Conservation (phyloP, 2,113 vertebrate genomes). For the Cephalopholis sonnerati region DNA sequence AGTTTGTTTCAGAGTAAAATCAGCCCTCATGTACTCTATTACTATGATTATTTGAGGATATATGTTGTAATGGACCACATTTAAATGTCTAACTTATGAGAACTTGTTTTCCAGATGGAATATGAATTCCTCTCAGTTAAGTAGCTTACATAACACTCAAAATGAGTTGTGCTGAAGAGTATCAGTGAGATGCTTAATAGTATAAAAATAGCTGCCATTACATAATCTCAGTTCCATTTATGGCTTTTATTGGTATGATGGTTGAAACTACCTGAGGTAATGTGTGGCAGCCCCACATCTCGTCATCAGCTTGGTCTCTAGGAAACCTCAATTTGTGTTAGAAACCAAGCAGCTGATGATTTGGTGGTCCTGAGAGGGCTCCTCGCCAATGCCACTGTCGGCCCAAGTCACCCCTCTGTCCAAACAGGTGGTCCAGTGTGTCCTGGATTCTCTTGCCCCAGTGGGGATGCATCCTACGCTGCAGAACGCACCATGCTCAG, state of each 20-base stretch:
- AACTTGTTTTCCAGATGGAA: background rate
- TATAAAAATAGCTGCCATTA: slow-evolving; percentile 47
- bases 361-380: background rate
- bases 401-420: background rate
- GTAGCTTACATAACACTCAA: slow-evolving; percentile 21
- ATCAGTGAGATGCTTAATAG: background rate
- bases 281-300: background rate
- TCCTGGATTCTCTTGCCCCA: slow-evolving; percentile 62
- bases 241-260: slow-evolving; percentile 51
- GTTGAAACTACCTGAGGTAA: slow-evolving; percentile 33
- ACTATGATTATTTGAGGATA: background rate
- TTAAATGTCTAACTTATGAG: background rate
- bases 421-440: slow-evolving; percentile 59
- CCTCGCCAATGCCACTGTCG: background rate
- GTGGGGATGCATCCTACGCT: slow-evolving; percentile 65
- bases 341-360: background rate
- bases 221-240: slow-evolving; percentile 23
- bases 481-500: slow-evolving; percentile 63
- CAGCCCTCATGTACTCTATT: background rate
- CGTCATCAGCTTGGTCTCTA: background rate
- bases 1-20: background rate
- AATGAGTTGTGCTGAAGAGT: background rate
- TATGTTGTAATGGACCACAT: background rate
- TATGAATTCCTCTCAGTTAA: background rate
- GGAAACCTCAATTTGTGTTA: slow-evolving; percentile 6